Evolutionary conservation across 1,140 invertebrate genomes (phyloP).

Genomic region (Hyles vespertilio): DNA sequence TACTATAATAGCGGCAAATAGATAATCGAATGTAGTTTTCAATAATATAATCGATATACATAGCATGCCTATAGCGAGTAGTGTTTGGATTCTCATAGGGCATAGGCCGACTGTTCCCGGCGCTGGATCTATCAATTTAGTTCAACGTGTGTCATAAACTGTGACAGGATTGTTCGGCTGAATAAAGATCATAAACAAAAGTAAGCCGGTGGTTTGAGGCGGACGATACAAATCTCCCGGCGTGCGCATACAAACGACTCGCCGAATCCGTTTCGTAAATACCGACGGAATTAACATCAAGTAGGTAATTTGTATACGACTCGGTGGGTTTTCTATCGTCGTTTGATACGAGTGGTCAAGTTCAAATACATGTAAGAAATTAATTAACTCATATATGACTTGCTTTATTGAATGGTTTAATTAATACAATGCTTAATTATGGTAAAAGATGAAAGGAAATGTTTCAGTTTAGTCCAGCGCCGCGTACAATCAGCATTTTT

Average conservation of each 20-base stretch:
- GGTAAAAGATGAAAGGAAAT: too few species aligned
- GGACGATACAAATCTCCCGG: constrained; percentile 11
- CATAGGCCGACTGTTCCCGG: constrained; percentile 50
- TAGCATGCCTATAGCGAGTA: constrained; percentile 54
- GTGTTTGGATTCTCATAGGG: constrained; percentile 54
- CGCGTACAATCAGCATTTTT: constrained; percentile 47
- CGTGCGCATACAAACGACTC: constrained; percentile 29
- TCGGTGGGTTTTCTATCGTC: background rate
- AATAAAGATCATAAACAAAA: too few species aligned
- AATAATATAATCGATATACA: constrained; percentile 30
- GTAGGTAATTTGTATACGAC: constrained; percentile 10
- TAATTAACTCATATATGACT: too few species aligned
- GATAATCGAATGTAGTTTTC: constrained; percentile 17
- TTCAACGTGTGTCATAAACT: too few species aligned
- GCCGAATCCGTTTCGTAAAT: constrained; percentile 14
- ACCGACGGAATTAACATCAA: constrained; percentile 41
- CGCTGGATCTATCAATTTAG: constrained; percentile 7
- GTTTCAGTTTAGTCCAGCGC: constrained; percentile 8
- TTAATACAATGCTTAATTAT: too few species aligned
- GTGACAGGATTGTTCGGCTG: too few species aligned
- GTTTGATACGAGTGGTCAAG: too few species aligned
- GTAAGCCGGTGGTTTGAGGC: too few species aligned
- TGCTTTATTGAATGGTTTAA: too few species aligned
- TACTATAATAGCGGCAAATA: constrained; percentile 33
- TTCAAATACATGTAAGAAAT: too few species aligned